Evolutionary conservation across 1,140 invertebrate genomes (phyloP).

Genomic region (Drosophila parvula): DNA sequence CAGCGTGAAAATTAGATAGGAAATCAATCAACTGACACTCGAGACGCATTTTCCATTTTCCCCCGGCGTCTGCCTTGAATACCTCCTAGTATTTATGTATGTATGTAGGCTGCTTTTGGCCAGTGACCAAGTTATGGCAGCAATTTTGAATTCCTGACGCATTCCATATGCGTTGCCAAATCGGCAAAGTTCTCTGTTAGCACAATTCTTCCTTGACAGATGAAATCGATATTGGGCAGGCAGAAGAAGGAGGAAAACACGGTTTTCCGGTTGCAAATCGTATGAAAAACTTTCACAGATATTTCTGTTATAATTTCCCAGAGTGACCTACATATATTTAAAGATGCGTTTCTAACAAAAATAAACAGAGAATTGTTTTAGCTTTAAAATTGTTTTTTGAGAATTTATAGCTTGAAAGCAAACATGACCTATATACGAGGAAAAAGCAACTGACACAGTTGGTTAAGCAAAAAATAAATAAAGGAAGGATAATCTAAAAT

Average conservation of each 20-base stretch:
- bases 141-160: slow-evolving; percentile 16
- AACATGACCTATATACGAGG: neutral
- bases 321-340: slow-evolving; percentile 16
- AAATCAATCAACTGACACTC: slow-evolving; percentile 60
- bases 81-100: neutral
- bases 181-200: slow-evolving; percentile 27
- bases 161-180: slow-evolving; percentile 30
- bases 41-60: slow-evolving; percentile 25
- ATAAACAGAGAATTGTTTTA: too few species aligned
- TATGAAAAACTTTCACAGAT: neutral
- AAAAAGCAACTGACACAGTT: neutral
- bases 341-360: neutral
- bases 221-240: slow-evolving; percentile 36
- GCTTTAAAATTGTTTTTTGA: neutral
- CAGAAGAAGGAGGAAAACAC: neutral
- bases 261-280: slow-evolving; percentile 3
- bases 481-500: too few species aligned
- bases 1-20: slow-evolving; percentile 48
- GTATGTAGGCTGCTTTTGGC: slow-evolving; percentile 21
- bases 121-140: slow-evolving; percentile 38
- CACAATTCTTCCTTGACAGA: slow-evolving; percentile 24
- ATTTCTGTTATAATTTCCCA: neutral
- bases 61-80: neutral
- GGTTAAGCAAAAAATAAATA: neutral
- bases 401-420: neutral